phyloP scores from a whole-genome alignment of 2,888 invertebrate species.

The Steinernema scapterisci region DNA sequence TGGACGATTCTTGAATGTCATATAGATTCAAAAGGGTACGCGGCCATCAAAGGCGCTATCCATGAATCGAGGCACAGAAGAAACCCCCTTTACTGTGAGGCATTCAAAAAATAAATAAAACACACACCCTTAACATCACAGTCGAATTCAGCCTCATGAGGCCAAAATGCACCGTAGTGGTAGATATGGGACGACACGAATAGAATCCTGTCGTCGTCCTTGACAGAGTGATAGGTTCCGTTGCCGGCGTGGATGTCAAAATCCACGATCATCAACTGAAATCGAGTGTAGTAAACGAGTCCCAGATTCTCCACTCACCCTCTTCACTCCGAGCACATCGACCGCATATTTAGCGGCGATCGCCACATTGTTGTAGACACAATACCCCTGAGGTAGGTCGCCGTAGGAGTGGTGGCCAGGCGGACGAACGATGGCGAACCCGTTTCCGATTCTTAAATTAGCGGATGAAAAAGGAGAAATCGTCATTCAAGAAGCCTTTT shows the following conservation, averaged over 20 bases:
- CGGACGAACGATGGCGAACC: slow-evolving; percentile 94
- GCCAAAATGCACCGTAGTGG: slow-evolving; percentile 56
- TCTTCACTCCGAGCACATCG: slow-evolving; percentile 48
- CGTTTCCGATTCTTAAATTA: slow-evolving; percentile 72
- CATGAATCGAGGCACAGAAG: too few relatives aligned
- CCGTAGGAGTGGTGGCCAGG: slow-evolving; percentile 84
- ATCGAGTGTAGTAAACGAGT: background rate
- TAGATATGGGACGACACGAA: slow-evolving; percentile 51
- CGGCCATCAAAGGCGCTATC: too few relatives aligned
- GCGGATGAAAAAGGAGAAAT: too few relatives aligned
- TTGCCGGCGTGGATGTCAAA: slow-evolving; percentile 55
- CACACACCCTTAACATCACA: slow-evolving; percentile 41
- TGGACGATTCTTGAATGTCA: too few relatives aligned
- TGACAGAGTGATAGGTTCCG: slow-evolving; percentile 41
- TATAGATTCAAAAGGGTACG: too few relatives aligned
- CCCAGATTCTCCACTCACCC: slow-evolving; percentile 14
- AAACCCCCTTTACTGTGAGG: too few relatives aligned
- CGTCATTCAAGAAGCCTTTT: background rate
- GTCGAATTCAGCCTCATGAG: slow-evolving; percentile 46
- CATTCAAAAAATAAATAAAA: too few relatives aligned
- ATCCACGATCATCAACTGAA: slow-evolving; percentile 48
- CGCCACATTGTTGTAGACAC: slow-evolving; percentile 96
- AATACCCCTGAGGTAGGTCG: slow-evolving; percentile 77
- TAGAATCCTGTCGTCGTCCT: slow-evolving; percentile 39
- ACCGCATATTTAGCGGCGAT: slow-evolving; percentile 82